Evolutionary conservation across 2,888 invertebrate species (phyloP).

Genomic region (Ophioninae sp.): DNA sequence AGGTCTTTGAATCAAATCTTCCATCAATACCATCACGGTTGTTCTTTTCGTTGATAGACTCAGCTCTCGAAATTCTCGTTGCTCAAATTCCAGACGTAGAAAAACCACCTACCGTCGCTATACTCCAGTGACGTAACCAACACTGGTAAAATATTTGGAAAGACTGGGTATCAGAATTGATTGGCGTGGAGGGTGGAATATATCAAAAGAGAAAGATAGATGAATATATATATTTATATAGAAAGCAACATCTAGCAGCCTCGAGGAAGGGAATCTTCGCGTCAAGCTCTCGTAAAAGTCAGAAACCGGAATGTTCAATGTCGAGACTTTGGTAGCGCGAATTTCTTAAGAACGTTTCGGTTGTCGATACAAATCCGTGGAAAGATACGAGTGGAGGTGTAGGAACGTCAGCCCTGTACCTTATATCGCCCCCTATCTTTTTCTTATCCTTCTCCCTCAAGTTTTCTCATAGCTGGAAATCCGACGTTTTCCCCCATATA

Average conservation of each 20-base stretch:
- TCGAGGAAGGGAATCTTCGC: constrained; percentile 26
- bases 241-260: background rate
- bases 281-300: constrained; percentile 55
- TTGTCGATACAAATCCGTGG: constrained; percentile 41
- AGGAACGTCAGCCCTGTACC: background rate
- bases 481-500: constrained; percentile 5
- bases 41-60: background rate
- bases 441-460: constrained; percentile 13
- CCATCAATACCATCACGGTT: background rate
- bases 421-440: background rate
- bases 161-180: constrained; percentile 39
- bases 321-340: constrained; percentile 20
- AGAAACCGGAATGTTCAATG: constrained; percentile 39
- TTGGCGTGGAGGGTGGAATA: constrained; percentile 45
- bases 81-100: constrained; percentile 2
- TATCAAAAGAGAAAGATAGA: constrained; percentile 3
- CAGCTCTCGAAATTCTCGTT: constrained; percentile 5
- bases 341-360: constrained; percentile 32
- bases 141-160: constrained; percentile 25
- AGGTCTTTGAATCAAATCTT: background rate
- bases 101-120: constrained; percentile 25
- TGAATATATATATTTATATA: too few species aligned
- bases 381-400: constrained; percentile 33
- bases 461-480: constrained; percentile 23
- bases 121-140: background rate